Percentiles rank a stretch among this genome's conserved stretches.
Evolutionary conservation across 2,888 invertebrate genomes (phyloP).

Genomic region (Masnerella sp.): DNA sequence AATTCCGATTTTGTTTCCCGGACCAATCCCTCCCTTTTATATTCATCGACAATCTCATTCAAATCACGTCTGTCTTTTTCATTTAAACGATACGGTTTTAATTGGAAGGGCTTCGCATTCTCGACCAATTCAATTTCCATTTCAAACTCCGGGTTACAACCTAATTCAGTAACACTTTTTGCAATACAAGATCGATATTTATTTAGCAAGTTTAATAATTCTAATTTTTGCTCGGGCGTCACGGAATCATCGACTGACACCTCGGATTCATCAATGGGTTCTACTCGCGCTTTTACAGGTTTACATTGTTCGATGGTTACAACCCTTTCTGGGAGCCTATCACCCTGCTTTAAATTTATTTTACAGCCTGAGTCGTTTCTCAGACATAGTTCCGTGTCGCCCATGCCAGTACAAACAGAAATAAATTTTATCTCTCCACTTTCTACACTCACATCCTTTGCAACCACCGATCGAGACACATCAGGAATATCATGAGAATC

Average conservation of each 20-base stretch:
- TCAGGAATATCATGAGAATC: not conserved
- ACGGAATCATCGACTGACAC: not conserved
- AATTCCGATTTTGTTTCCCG: slow-evolving; percentile 37
- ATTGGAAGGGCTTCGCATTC: not conserved
- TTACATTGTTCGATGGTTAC: not conserved
- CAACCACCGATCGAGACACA: not conserved
- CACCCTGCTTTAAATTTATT: not conserved
- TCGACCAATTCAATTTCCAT: slow-evolving; percentile 48
- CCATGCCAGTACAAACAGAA: not conserved
- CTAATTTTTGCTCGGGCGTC: not conserved
- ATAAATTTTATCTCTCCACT: slow-evolving; percentile 5
- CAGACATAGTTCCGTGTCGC: not conserved
- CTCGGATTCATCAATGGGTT: not conserved
- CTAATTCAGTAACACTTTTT: slow-evolving; percentile 13
- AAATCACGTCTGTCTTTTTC: slow-evolving; percentile 24
- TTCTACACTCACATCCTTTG: not conserved
- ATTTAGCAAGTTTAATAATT: slow-evolving; percentile 1
- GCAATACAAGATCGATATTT: slow-evolving; percentile 7
- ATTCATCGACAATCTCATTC: slow-evolving; percentile 31
- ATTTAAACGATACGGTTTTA: slow-evolving; percentile 44
- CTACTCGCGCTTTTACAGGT: no score
- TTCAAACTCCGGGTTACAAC: slow-evolving; percentile 6
- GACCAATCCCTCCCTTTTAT: slow-evolving; percentile 34
- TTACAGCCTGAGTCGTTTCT: not conserved
- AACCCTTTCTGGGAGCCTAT: not conserved